Evolutionary conservation across 2,113 vertebrate species (phyloP).

Genomic region (Dissostichus mawsoni): DNA sequence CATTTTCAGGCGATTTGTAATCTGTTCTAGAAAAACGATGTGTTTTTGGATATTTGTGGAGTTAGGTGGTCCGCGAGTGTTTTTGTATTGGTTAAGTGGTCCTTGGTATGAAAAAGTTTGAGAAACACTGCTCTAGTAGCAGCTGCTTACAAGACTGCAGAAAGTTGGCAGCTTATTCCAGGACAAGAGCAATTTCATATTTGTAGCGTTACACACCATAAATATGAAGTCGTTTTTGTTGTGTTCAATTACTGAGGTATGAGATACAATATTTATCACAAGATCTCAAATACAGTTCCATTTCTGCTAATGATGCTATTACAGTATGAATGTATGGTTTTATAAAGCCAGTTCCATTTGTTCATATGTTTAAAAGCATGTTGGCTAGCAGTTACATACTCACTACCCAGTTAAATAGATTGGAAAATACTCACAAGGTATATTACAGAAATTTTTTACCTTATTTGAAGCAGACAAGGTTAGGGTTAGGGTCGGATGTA

Average conservation of each 20-base stretch:
- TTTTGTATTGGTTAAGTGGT: no score
- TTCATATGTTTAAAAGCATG: background rate
- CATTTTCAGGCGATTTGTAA: no score
- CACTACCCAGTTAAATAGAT: background rate
- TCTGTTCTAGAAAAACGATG: no score
- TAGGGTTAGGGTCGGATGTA: no score
- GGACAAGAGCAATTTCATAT: background rate
- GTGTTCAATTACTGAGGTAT: background rate
- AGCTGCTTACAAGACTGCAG: slow-evolving; percentile 11
- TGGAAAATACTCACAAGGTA: background rate
- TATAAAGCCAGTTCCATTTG: background rate
- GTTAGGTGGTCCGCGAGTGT: no score
- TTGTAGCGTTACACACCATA: background rate
- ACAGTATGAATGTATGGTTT: background rate
- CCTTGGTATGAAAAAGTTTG: no score
- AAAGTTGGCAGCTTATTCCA: background rate
- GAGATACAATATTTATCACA: background rate
- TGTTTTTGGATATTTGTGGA: no score
- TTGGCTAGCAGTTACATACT: background rate
- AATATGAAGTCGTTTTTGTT: background rate
- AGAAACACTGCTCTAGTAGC: background rate
- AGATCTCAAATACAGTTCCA: background rate
- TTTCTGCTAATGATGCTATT: background rate
- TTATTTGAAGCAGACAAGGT: no score
- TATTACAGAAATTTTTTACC: no score